These are phyloP conservation scores for Numenius arquata DNA, from an alignment of 2,113 vertebrate species.

Conservation along the genomic window DNA sequence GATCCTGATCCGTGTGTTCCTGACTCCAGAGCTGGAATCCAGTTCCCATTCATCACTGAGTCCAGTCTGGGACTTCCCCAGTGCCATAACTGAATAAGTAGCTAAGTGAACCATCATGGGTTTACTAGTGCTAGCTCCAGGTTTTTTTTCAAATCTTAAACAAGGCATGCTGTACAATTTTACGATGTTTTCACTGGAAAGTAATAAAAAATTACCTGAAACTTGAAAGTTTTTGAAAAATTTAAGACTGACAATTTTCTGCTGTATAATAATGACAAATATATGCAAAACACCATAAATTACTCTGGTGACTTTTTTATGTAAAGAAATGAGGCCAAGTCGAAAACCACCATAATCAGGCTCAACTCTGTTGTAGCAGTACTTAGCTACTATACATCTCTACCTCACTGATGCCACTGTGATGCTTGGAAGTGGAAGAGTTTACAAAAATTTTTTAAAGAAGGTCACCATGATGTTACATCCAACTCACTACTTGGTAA, in stretches of 20 bases:
- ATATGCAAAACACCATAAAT: not conserved
- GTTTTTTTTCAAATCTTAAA: not conserved
- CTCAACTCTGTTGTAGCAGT: not conserved
- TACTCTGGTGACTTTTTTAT: not conserved
- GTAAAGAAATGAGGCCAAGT: not conserved
- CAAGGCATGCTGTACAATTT: not conserved
- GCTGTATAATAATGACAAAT: not conserved
- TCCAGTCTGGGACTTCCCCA: too few species aligned
- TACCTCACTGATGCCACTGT: not conserved
- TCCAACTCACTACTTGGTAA: not conserved
- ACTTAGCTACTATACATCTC: not conserved
- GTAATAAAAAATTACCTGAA: not conserved
- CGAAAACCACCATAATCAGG: not conserved
- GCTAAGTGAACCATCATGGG: too few species aligned
- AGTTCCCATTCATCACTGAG: too few species aligned
- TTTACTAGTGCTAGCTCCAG: not conserved
- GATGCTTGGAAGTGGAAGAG: not conserved
- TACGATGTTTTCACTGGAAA: not conserved
- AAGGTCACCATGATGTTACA: not conserved
- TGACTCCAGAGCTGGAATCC: too few species aligned
- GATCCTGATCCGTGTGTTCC: too few species aligned
- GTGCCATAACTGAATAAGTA: too few species aligned
- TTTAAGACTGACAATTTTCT: not conserved
- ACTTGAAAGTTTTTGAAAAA: not conserved
- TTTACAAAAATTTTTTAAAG: not conserved